phyloP scores from a whole-genome alignment of 2,113 vertebrate species.

The Mandrillus leucophaeus region DNA sequence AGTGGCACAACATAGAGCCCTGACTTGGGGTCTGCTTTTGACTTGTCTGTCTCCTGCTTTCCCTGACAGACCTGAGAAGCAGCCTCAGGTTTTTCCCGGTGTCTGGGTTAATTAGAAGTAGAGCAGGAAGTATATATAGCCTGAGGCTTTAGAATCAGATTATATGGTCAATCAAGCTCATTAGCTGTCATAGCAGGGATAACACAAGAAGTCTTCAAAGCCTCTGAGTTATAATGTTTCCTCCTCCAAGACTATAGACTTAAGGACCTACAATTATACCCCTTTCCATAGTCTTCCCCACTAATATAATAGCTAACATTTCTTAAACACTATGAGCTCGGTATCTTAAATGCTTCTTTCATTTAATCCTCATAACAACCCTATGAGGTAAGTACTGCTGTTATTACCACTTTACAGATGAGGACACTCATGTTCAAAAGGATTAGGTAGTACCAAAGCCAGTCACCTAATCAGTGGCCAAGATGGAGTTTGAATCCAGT shows the following conservation, averaged over 20 bases:
- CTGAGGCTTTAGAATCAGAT: background rate
- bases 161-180: background rate
- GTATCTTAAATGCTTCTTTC: background rate
- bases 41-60: background rate
- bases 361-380: background rate
- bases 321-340: background rate
- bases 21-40: background rate
- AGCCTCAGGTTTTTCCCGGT: background rate
- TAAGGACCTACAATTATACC: background rate
- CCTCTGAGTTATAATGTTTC: background rate
- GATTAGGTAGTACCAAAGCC: background rate
- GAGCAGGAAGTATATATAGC: background rate
- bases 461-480: background rate
- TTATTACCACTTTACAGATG: background rate
- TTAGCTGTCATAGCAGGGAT: background rate
- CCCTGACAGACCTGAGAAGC: background rate
- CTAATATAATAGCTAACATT: background rate
- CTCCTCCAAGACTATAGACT: background rate
- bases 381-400: background rate
- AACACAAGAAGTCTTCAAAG: background rate
- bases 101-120: slow-evolving; percentile 1
- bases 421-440: background rate
- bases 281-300: background rate
- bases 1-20: no score
- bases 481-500: background rate